These are phyloP conservation scores for Lamproptera curius DNA, from an alignment of 2,888 invertebrate species.

Conservation along the genomic window DNA sequence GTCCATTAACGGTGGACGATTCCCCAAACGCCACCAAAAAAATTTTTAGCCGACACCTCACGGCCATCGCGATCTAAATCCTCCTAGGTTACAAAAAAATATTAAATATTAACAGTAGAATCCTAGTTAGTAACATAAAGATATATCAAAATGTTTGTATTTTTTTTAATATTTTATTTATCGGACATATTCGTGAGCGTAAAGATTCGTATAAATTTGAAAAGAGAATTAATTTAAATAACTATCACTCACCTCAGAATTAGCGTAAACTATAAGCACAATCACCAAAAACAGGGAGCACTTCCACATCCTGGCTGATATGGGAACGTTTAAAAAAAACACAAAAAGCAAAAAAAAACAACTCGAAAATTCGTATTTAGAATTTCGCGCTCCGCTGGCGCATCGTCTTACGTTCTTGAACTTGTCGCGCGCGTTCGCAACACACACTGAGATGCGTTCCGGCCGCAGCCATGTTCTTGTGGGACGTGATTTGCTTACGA, in stretches of 20 bases:
- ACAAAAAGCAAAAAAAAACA: constrained; percentile 36
- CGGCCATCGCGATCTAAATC: constrained; percentile 44
- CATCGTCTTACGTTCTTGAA: constrained; percentile 48
- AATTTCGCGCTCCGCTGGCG: constrained; percentile 54
- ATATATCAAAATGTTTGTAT: too few relatives aligned
- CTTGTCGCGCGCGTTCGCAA: constrained; percentile 56
- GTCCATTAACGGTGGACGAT: constrained; percentile 80
- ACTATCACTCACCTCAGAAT: constrained; percentile 50
- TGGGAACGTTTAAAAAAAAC: constrained; percentile 33
- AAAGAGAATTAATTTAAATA: constrained; percentile 14
- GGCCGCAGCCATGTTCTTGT: constrained; percentile 32
- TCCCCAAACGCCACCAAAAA: constrained; percentile 80
- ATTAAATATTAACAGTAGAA: background rate
- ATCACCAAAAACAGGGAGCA: constrained; percentile 56
- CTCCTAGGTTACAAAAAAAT: constrained; percentile 34
- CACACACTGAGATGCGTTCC: constrained; percentile 58
- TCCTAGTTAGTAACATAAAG: background rate
- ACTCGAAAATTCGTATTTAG: constrained; percentile 46
- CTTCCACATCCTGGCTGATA: constrained; percentile 56
- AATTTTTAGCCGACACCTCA: constrained; percentile 67
- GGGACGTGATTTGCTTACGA: constrained; percentile 52
- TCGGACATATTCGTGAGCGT: background rate
- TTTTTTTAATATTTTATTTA: too few relatives aligned
- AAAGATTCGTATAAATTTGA: background rate
- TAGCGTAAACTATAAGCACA: constrained; percentile 55